Conservation (phyloP, 2,888 invertebrate genomes). For the Coleophora flavipennella region DNA sequence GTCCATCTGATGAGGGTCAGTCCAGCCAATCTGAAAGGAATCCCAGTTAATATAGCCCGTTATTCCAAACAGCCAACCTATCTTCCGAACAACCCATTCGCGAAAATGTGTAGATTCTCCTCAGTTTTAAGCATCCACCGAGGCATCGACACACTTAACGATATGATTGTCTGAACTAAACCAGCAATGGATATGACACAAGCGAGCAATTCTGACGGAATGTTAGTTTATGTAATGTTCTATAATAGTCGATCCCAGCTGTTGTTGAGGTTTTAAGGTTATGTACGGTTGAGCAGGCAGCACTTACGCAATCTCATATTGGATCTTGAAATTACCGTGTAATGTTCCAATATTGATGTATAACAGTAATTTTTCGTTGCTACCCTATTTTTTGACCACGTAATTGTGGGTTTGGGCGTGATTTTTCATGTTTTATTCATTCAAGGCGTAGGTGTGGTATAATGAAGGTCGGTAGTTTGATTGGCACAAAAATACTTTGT, state of each 20-base stretch:
- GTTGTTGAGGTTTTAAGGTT: slow-evolving; percentile 18
- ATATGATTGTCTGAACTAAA: slow-evolving; percentile 2
- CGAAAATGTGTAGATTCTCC: slow-evolving; percentile 11
- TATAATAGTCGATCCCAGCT: slow-evolving; percentile 23
- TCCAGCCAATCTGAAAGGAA: slow-evolving; percentile 52
- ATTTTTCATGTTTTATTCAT: no score
- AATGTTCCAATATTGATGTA: no score
- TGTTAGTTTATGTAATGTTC: slow-evolving; percentile 7
- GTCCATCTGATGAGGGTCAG: slow-evolving; percentile 58
- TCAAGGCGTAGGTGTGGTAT: no score
- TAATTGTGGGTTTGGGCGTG: no score
- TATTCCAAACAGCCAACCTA: slow-evolving; percentile 36
- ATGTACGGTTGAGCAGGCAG: slow-evolving; percentile 21
- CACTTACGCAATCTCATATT: slow-evolving; percentile 23
- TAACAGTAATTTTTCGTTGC: no score
- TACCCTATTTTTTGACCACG: no score
- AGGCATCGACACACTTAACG: slow-evolving; percentile 3
- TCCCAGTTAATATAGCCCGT: slow-evolving; percentile 50
- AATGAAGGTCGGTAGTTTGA: no score
- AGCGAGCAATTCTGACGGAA: slow-evolving; percentile 1
- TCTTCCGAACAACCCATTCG: slow-evolving; percentile 11
- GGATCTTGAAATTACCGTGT: no score
- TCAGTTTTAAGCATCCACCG: slow-evolving; percentile 14
- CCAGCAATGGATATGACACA: slow-evolving; percentile 15
- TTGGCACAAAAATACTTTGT: no score